phyloP scores from a whole-genome alignment of 2,113 vertebrate species.

The Leuciscus idus region DNA sequence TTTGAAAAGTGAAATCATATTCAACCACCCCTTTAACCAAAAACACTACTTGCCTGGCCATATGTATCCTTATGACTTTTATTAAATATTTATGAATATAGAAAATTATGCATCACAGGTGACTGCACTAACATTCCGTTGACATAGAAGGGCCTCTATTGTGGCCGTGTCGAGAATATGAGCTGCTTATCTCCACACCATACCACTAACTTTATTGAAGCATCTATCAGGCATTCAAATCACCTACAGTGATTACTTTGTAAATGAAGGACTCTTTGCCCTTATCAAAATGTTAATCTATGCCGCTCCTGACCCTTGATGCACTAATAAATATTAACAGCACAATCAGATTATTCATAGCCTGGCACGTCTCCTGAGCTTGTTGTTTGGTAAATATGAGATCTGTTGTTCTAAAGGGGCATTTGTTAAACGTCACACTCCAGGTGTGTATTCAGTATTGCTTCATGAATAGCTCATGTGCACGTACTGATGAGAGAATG shows the following conservation, averaged over 20 bases:
- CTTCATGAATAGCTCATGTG: conserved; percentile 21
- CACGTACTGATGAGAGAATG: neutral
- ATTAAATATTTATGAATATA: neutral
- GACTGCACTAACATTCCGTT: neutral
- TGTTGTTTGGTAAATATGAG: conserved; percentile 33
- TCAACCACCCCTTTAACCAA: neutral
- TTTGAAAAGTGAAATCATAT: too few relatives aligned
- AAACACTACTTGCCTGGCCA: neutral
- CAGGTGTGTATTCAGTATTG: conserved; percentile 35
- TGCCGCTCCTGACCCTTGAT: conserved; percentile 30
- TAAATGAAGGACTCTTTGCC: conserved; percentile 26
- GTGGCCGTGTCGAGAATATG: neutral
- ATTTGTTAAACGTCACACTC: conserved; percentile 30
- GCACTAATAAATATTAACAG: conserved; percentile 30
- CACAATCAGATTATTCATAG: conserved; percentile 30
- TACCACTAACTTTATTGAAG: conserved; percentile 10
- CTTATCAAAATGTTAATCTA: conserved; percentile 42
- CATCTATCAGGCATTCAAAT: conserved; percentile 11
- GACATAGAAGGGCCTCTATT: neutral
- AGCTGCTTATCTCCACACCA: neutral
- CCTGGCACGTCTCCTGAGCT: neutral
- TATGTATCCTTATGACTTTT: neutral
- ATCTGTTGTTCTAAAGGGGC: conserved; percentile 35
- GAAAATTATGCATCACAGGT: neutral
- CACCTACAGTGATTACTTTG: conserved; percentile 24